Base-by-base conservation (phyloP, 2,888 invertebrate species). In the Beris morrisii region DNA sequence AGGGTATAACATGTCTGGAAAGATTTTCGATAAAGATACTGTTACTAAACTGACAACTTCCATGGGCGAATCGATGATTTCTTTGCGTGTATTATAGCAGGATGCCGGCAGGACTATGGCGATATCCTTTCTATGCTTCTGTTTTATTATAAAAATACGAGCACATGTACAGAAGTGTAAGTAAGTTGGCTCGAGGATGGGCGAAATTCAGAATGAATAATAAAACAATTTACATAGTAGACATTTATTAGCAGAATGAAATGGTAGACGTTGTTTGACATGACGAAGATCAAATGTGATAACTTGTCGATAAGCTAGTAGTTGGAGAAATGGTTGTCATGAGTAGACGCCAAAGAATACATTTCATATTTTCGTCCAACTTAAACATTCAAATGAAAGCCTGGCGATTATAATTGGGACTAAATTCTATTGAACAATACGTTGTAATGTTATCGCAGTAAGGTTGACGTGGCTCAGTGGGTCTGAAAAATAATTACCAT, bases 211-310 rank as follows among this genome's bases (percentile, higher is more conserved):
- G 46, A 46, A n/a, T 59, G 58, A 59, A 59, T 59, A 59, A 59
- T 59, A 59, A 59, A 59, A 59, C 58, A 59, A 59, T 59, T 59
- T 59, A 59, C 58, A 59, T 44, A 59, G 58, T 46, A 46, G 58
- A 59, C 58, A 59, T 59, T 59, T 59, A 59, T 59, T 59, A 59
- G 58, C 46, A 46, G 22, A 46, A 46, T 59, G 44, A 59, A 48
- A 59, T 46, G 58, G 48, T 59, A 15, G 58, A 59, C 46, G 48
- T 48, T 59, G 58, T 59, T 59, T 59, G 58, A 59, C 48, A 31
- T 48, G 58, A 48, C 12, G 46, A 48, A 48, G 46, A 59, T 45
- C 58, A 48, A 59, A 59, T 59, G 58, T 59, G 58, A 59, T 46
- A 48, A 59, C 46, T 59, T 59, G 28, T 45, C 15, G 44, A 22